Base-by-base conservation (phyloP, 1,140 invertebrate species). In the Scaptomyza hsui region DNA sequence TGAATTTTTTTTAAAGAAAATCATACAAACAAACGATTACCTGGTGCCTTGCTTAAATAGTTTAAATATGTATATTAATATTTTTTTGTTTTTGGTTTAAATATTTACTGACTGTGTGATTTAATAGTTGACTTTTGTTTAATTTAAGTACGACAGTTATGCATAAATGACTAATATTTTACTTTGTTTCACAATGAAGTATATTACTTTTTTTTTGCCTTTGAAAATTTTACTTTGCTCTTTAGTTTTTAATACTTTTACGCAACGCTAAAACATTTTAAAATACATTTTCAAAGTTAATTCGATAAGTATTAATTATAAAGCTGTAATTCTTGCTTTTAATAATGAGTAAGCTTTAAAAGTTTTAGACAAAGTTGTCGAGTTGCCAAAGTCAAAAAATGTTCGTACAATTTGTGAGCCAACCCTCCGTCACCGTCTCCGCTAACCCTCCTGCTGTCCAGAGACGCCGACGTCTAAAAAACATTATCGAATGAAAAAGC, bases 261-360 rank as follows among this genome's bases (percentile, higher is more conserved):
- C 62, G 78, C 78, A 82, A 83, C 72, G 68, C 77, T 89, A 78
- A 89, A 89, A 85, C 63, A 82, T 78, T 89, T 89, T 80, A 80
- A 85, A 89, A 89, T 89, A 79, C 85, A 85, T 89, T 83, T 83
- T 85, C 75, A 85, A 89, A 89, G 71, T 75, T 85, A 75, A 71
- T 85, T 71, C 63, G 62, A 64, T 85, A 75, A 78, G 71, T 89
- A 77, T 55, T 63, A 60, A 51, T 63, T 63, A n/a, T 6, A 51
- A 42, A 26, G 56, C 57, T 71, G 57, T 61, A 19, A 41, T 56
- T 56, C 45, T 72, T 76, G 62, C 18, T 68, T n/a, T 70, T 77
- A 60, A 52, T 51, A 68, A 55, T 76, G 72, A 70, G 56, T 82
- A 78, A 78, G 78, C 78, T 88, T 88, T 82, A 55, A 88, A 88